Evolutionary conservation across 2,888 invertebrate species (phyloP).

Genomic region (Augiades crinisus): DNA sequence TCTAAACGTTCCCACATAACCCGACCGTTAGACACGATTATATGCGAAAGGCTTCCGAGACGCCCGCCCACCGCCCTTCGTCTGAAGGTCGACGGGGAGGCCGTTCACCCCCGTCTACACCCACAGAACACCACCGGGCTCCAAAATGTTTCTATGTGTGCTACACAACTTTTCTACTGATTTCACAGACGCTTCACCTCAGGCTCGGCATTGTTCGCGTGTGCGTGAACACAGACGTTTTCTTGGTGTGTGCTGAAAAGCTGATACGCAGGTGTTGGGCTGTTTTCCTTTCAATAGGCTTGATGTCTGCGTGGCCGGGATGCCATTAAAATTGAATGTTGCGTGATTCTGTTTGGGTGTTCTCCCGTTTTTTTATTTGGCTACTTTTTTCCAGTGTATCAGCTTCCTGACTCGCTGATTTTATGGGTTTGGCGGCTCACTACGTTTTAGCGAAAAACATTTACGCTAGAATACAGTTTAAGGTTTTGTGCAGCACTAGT

Average conservation of each 20-base stretch:
- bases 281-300: slow-evolving; percentile 16
- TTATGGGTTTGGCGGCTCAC: slow-evolving; percentile 1
- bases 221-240: not conserved
- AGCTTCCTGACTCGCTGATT: slow-evolving; percentile 5
- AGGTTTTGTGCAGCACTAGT: no score
- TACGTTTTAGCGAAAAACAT: not conserved
- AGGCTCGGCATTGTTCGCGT: slow-evolving; percentile 7
- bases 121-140: slow-evolving; percentile 35
- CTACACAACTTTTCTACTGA: slow-evolving; percentile 14
- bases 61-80: slow-evolving; percentile 48
- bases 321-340: slow-evolving; percentile 20
- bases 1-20: slow-evolving; percentile 32
- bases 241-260: slow-evolving; percentile 19
- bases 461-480: not conserved
- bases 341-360: slow-evolving; percentile 19
- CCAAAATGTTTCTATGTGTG: slow-evolving; percentile 30
- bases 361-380: not conserved
- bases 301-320: slow-evolving; percentile 13
- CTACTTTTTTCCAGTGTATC: slow-evolving; percentile 2
- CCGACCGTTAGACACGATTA: slow-evolving; percentile 29
- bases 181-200: slow-evolving; percentile 10
- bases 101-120: slow-evolving; percentile 59
- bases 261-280: slow-evolving; percentile 16
- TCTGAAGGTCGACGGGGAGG: slow-evolving; percentile 74
- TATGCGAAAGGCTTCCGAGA: slow-evolving; percentile 59